A percentile compares a stretch with the other conserved stretches of the same genome.
Conservation (phyloP, 2,797 vertebrate species). For the Antennarius maculatus region DNA sequence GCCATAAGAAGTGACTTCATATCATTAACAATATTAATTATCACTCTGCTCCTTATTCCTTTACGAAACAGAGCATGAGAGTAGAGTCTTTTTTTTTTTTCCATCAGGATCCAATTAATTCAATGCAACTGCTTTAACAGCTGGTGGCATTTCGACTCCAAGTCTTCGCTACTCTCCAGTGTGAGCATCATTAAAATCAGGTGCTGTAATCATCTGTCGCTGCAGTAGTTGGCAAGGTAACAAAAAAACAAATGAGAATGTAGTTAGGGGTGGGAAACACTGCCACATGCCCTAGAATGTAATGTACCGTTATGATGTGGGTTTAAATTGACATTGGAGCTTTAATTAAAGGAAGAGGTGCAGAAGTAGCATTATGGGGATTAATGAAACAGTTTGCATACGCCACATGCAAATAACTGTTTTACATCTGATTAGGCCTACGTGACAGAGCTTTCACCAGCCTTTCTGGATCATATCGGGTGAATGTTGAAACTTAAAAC, state of each 20-base stretch:
- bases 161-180: constrained; percentile 86
- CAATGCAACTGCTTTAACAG: constrained; percentile 84
- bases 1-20: constrained; percentile 81
- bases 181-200: constrained; percentile 89
- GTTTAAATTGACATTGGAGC: constrained; percentile 86
- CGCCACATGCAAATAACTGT: constrained; percentile 62
- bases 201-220: constrained; percentile 85
- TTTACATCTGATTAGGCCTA: constrained; percentile 63
- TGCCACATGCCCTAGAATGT: constrained; percentile 81
- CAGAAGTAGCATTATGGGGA: constrained; percentile 73
- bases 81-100: constrained; percentile 63
- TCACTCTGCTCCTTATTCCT: constrained; percentile 81
- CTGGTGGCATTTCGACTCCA: constrained; percentile 89
- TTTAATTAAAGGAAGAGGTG: constrained; percentile 82
- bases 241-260: constrained; percentile 83
- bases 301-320: constrained; percentile 84
- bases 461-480: constrained; percentile 23
- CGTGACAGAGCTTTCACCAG: constrained; percentile 31
- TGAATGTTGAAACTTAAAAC: constrained; percentile 2
- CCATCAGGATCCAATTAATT: constrained; percentile 88
- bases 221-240: constrained; percentile 85
- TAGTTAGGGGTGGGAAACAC: constrained; percentile 79
- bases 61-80: constrained; percentile 81
- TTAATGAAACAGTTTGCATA: constrained; percentile 70
- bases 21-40: constrained; percentile 86